A percentile compares a stretch with the other conserved stretches of the same genome.
phyloP scores from a whole-genome alignment of 2,797 vertebrate species.

The Paramormyrops hopkinsi region DNA sequence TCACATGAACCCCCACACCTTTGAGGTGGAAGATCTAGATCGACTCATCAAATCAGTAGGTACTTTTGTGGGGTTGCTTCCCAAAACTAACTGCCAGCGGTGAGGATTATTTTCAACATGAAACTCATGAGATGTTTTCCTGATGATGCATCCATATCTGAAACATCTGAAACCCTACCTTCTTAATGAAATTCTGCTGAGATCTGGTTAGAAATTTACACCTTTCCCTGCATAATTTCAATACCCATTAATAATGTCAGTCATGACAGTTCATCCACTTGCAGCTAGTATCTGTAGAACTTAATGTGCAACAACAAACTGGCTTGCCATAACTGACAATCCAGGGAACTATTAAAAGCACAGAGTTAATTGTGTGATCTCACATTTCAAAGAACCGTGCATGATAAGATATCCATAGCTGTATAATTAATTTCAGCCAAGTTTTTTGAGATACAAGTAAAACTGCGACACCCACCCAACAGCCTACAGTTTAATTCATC shows the following conservation, averaged over 20 bases:
- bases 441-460: not conserved
- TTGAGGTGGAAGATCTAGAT: conserved; percentile 86
- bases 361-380: not conserved
- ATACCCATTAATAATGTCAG: not conserved
- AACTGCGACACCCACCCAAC: not conserved
- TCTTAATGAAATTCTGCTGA: not conserved
- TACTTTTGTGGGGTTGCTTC: not conserved
- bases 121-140: not conserved
- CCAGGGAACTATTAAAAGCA: not conserved
- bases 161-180: not conserved
- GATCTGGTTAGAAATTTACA: not conserved
- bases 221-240: not conserved
- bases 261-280: not conserved
- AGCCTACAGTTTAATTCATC: not conserved
- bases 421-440: not conserved
- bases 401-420: not conserved
- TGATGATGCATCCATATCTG: not conserved
- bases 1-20: conserved; percentile 81
- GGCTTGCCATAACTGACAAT: not conserved
- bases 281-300: not conserved
- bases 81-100: not conserved
- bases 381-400: not conserved
- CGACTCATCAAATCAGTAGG: conserved; percentile 83
- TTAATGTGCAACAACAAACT: not conserved
- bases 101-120: not conserved